Conservation (phyloP, 2,888 invertebrate species). For the Eledona agricola region DNA sequence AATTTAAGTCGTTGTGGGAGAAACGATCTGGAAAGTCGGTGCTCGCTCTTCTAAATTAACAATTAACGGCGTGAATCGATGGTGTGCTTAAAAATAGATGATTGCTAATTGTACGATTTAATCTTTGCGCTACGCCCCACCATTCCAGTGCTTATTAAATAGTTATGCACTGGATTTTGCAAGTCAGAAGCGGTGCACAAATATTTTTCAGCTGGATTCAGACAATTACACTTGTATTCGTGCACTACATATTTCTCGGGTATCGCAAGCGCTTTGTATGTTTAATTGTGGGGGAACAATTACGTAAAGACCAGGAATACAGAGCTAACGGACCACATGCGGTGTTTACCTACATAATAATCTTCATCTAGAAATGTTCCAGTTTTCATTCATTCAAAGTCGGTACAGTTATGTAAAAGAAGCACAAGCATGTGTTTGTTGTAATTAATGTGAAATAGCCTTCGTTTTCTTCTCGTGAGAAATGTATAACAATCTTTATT, state of each 20-base stretch:
- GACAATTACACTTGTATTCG: slow-evolving; percentile 24
- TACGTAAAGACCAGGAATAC: slow-evolving; percentile 29
- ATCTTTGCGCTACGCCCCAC: too few relatives aligned
- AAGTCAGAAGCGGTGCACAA: neutral
- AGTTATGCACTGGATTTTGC: too few relatives aligned
- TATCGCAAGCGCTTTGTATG: slow-evolving; percentile 9
- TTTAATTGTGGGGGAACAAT: slow-evolving; percentile 19
- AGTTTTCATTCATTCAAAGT: slow-evolving; percentile 29
- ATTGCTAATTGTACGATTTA: too few relatives aligned
- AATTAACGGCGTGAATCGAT: too few relatives aligned
- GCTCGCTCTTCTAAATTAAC: too few relatives aligned
- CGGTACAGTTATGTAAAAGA: slow-evolving; percentile 31
- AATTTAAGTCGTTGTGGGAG: too few relatives aligned
- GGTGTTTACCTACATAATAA: slow-evolving; percentile 14
- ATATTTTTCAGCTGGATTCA: slow-evolving; percentile 24
- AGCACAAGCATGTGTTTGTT: slow-evolving; percentile 1
- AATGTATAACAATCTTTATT: too few relatives aligned
- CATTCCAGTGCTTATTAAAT: too few relatives aligned
- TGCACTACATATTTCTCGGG: slow-evolving; percentile 26
- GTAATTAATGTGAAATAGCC: slow-evolving; percentile 31
- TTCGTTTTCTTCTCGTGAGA: slow-evolving; percentile 3
- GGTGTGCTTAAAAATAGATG: too few relatives aligned
- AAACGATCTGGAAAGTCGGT: too few relatives aligned
- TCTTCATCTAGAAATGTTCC: slow-evolving; percentile 26
- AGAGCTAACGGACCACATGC: slow-evolving; percentile 29